Percentiles rank a stretch among this genome's conserved stretches.
Conservation (phyloP, 2,797 vertebrate species). For the Sphenopsis melanotis region DNA sequence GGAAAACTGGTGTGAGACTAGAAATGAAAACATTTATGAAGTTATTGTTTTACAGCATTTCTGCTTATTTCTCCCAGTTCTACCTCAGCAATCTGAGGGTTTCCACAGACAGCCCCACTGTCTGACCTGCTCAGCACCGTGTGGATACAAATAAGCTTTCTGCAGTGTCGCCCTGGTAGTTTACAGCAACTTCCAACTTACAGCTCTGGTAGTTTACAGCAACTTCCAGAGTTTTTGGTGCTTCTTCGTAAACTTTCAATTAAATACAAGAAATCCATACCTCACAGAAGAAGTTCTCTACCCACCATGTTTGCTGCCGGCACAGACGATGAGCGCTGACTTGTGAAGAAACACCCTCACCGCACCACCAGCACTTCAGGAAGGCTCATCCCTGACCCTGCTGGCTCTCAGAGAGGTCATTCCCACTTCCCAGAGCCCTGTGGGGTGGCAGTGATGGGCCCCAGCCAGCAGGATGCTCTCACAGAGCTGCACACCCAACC, state of each 20-base stretch:
- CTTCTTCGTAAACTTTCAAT: neutral
- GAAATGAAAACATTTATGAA: neutral
- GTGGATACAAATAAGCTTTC: neutral
- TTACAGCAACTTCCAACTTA: neutral
- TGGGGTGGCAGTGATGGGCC: fast-evolving
- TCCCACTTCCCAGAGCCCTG: neutral
- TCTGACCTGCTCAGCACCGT: neutral
- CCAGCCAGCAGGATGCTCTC: fast-evolving
- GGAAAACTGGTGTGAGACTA: neutral
- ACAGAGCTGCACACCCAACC: fast-evolving
- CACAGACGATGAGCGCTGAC: fast-evolving
- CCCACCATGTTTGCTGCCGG: fast-evolving
- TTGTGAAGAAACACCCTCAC: fast-evolving
- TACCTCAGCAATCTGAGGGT: neutral
- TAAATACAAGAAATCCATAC: neutral
- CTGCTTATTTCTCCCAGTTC: neutral
- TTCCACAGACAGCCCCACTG: neutral
- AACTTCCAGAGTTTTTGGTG: neutral
- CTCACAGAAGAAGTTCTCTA: neutral
- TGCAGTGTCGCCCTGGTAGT: fast-evolving
- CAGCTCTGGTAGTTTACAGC: neutral
- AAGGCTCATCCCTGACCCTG: fast-evolving
- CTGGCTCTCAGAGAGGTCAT: fast-evolving
- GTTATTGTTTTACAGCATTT: neutral
- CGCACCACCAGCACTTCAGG: fast-evolving